Percentiles rank a stretch among this genome's conserved stretches.
Evolutionary conservation across 1,140 invertebrate species (phyloP).

Genomic region (Camponotus vicinus): DNA sequence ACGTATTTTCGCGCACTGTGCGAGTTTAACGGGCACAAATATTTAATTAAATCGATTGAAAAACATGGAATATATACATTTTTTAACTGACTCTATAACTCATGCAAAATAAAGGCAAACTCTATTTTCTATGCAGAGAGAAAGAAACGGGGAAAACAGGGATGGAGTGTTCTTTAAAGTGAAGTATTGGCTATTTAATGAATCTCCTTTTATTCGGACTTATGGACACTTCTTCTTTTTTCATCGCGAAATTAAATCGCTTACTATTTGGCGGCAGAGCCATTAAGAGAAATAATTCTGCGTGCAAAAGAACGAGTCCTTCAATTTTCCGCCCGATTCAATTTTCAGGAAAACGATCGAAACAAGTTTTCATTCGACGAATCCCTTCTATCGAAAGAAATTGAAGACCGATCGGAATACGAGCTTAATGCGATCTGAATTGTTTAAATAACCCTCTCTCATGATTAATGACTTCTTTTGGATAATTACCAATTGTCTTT

Average conservation of each 20-base stretch:
- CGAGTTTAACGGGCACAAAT: neutral
- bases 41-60: conserved; percentile 37
- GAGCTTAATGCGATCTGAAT: conserved; percentile 39
- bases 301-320: conserved; percentile 37
- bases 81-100: neutral
- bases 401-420: conserved; percentile 29
- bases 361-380: conserved; percentile 15
- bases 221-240: neutral
- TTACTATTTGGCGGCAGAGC: neutral
- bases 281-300: conserved; percentile 55
- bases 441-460: conserved; percentile 35
- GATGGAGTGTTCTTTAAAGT: neutral
- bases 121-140: neutral
- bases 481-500: conserved; percentile 53
- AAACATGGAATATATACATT: neutral
- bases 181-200: conserved; percentile 11
- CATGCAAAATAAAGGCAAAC: too few relatives aligned
- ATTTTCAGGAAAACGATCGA: conserved; percentile 31
- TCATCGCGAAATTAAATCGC: conserved; percentile 31
- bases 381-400: conserved; percentile 35
- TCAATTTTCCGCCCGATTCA: conserved; percentile 20
- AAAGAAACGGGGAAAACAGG: neutral
- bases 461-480: conserved; percentile 66
- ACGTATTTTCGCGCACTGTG: neutral
- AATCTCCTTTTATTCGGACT: conserved; percentile 19